These are phyloP conservation scores for Brachionus sp. DNA, from an alignment of 1,140 invertebrate species.

Conservation along the genomic window DNA sequence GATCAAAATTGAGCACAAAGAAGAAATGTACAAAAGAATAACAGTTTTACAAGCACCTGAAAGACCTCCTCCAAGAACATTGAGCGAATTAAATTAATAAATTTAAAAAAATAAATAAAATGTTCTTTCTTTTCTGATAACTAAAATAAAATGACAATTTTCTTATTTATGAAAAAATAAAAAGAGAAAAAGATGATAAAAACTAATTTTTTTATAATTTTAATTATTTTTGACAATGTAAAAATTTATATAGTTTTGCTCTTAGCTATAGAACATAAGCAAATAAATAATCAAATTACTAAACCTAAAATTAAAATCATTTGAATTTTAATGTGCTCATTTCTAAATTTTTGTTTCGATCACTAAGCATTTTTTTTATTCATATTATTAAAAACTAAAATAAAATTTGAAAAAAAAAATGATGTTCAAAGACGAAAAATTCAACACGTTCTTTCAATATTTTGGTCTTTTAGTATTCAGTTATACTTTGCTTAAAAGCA, in stretches of 20 bases:
- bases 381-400: not conserved
- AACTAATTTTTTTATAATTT: not conserved
- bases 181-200: not conserved
- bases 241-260: not conserved
- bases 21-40: not conserved
- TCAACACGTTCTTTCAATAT: conserved; percentile 31
- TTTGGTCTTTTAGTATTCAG: conserved; percentile 28
- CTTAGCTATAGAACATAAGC: not conserved
- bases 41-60: not conserved
- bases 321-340: not conserved
- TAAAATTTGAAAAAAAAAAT: not conserved
- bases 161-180: not conserved
- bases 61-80: conserved; percentile 21
- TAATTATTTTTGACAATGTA: not conserved
- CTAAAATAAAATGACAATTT: not conserved
- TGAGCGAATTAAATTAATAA: not conserved
- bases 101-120: no score
- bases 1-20: not conserved
- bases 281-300: not conserved
- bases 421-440: conserved; percentile 43
- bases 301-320: not conserved
- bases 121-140: no score
- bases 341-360: not conserved
- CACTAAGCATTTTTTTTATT: not conserved
- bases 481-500: not conserved